phyloP scores from a whole-genome alignment of 2,888 invertebrate species.

The Ormyrus rosae region DNA sequence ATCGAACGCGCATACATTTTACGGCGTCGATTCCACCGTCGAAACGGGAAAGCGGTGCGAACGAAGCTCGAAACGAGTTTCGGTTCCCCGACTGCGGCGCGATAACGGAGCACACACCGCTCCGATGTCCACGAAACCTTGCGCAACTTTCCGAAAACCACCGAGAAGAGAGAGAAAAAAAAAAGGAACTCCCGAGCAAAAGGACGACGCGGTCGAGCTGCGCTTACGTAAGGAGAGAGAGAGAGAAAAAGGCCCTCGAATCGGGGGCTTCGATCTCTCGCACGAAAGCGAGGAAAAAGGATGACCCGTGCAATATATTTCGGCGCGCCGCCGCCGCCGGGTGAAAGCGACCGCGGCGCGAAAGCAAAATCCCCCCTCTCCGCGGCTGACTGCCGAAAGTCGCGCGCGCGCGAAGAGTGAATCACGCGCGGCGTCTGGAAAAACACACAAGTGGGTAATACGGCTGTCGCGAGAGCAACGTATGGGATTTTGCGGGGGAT shows the following conservation, averaged over 20 bases:
- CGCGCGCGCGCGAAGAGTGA: too few relatives aligned
- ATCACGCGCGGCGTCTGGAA: too few relatives aligned
- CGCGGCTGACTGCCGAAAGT: too few relatives aligned
- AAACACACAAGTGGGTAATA: too few relatives aligned
- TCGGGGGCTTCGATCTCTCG: not conserved
- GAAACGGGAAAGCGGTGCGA: not conserved
- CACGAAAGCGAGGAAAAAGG: not conserved
- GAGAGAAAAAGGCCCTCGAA: too few relatives aligned
- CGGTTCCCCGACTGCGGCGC: too few relatives aligned
- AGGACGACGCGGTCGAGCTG: not conserved
- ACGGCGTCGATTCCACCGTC: not conserved
- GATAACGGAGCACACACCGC: too few relatives aligned
- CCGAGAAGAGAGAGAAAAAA: not conserved
- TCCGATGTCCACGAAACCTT: too few relatives aligned
- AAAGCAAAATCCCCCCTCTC: not conserved
- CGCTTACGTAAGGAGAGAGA: too few relatives aligned
- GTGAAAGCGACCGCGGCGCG: slow-evolving; percentile 34
- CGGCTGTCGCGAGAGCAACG: too few relatives aligned
- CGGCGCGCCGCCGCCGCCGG: slow-evolving; percentile 6
- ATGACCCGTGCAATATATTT: slow-evolving; percentile 38
- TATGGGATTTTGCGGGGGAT: too few relatives aligned
- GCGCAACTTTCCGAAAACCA: not conserved
- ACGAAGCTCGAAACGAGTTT: not conserved
- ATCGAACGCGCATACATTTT: not conserved
- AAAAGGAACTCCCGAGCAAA: too few relatives aligned